phyloP scores from a whole-genome alignment of 2,888 invertebrate genomes.

The Meteorus colon region DNA sequence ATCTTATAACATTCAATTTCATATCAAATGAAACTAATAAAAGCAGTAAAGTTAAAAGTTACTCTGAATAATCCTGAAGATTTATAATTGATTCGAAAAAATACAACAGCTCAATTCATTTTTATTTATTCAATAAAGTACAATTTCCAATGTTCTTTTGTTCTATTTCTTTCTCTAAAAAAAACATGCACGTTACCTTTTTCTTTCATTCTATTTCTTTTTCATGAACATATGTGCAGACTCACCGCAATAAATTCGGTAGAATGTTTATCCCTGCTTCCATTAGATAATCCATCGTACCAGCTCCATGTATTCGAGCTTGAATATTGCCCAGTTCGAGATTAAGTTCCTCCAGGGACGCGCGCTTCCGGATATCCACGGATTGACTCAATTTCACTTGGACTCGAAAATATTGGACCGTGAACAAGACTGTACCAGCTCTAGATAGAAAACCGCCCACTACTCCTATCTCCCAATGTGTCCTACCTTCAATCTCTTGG shows the following conservation, averaged over 20 bases:
- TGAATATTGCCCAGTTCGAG: conserved; percentile 90
- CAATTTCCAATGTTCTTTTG: neutral
- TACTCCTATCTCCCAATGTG: conserved; percentile 85
- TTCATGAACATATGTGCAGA: conserved; percentile 7
- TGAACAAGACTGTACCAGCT: conserved; percentile 84
- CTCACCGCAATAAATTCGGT: conserved; percentile 84
- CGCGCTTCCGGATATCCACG: conserved; percentile 83
- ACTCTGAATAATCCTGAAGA: neutral
- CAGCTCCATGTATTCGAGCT: conserved; percentile 87
- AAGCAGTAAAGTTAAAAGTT: conserved; percentile 1
- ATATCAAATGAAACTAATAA: no score
- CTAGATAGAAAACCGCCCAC: conserved; percentile 81
- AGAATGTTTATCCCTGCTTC: conserved; percentile 88
- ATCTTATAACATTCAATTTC: no score
- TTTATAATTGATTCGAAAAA: no score
- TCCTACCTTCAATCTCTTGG: conserved; percentile 84
- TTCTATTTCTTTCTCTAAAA: neutral
- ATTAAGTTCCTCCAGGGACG: conserved; percentile 83
- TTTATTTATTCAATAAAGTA: neutral
- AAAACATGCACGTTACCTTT: conserved; percentile 2
- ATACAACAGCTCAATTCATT: no score
- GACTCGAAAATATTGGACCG: conserved; percentile 85
- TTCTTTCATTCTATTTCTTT: neutral
- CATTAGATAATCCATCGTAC: conserved; percentile 88
- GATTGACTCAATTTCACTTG: conserved; percentile 83